Conservation (phyloP, 2,797 vertebrate species). For the Toxotes lorentzi region DNA sequence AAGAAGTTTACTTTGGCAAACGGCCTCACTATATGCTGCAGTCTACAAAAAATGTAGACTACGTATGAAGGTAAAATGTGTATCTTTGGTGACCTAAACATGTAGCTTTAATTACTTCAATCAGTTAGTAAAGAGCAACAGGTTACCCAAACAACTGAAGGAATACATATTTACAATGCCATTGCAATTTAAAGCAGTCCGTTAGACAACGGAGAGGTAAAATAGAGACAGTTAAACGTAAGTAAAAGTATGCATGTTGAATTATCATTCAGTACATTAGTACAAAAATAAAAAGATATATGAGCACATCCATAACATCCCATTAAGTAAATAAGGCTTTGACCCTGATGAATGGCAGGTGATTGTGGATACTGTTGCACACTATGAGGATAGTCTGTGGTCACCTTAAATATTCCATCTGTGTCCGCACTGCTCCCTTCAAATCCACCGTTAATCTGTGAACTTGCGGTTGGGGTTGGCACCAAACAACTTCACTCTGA, state of each 20-base stretch:
- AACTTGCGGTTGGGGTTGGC: conserved; percentile 95
- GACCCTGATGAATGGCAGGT: conserved; percentile 2
- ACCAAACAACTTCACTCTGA: conserved; percentile 92
- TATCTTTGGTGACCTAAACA: conserved; percentile 41
- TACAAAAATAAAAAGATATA: conserved; percentile 38
- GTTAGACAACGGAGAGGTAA: background rate
- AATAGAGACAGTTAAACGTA: background rate
- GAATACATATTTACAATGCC: conserved; percentile 1
- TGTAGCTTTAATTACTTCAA: conserved; percentile 17
- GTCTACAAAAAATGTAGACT: conserved; percentile 10
- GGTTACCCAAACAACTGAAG: conserved; percentile 4
- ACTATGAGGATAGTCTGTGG: conserved; percentile 20
- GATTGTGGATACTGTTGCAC: conserved; percentile 4
- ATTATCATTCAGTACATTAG: conserved; percentile 2
- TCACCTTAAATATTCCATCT: conserved; percentile 39
- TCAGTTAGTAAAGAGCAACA: background rate
- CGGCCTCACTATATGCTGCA: background rate
- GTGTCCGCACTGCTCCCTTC: background rate
- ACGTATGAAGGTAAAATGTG: background rate
- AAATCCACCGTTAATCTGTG: conserved; percentile 85
- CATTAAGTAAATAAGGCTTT: conserved; percentile 8
- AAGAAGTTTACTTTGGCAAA: background rate
- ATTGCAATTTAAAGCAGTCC: conserved; percentile 23
- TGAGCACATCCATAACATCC: background rate
- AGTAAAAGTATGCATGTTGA: conserved; percentile 21